Percentiles rank a stretch among this genome's conserved stretches.
Evolutionary conservation across 2,797 vertebrate genomes (phyloP).

Genomic region (Alca torda): DNA sequence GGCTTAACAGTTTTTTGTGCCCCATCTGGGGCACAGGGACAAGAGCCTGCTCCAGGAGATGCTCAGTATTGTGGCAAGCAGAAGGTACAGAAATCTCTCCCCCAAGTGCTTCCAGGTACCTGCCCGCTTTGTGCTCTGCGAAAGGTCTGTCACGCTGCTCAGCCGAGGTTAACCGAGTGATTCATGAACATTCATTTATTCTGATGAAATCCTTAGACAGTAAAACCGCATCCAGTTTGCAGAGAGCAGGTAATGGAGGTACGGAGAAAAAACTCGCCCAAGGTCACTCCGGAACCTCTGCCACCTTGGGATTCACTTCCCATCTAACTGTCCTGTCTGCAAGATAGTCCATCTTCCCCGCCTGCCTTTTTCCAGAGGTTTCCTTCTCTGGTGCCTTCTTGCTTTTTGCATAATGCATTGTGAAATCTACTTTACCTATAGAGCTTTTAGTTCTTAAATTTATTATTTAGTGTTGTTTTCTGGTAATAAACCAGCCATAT

Average conservation of each 20-base stretch:
- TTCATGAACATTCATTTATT: not conserved
- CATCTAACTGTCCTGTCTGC: not conserved
- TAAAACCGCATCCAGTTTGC: not conserved
- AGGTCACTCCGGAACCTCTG: not conserved
- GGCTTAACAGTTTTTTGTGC: not conserved
- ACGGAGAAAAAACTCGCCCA: not conserved
- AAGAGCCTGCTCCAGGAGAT: not conserved
- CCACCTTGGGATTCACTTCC: not conserved
- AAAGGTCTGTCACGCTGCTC: not conserved
- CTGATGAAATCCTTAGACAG: not conserved
- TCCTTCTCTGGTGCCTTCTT: not conserved
- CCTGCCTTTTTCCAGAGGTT: not conserved
- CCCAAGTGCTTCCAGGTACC: not conserved
- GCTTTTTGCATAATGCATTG: not conserved
- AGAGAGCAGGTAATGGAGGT: not conserved
- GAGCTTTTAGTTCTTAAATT: not conserved
- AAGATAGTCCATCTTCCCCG: not conserved
- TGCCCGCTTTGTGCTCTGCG: not conserved
- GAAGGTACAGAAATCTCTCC: not conserved
- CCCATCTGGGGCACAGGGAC: not conserved
- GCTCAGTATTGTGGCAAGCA: not conserved
- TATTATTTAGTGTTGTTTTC: conserved; percentile 2
- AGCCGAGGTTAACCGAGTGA: accelerated
- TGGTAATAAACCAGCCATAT: not conserved
- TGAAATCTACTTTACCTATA: not conserved